Evolutionary conservation across 2,888 invertebrate genomes (phyloP), one percentile per base, ranked within the genome.

Genomic region (Bellardia bayeri): DNA sequence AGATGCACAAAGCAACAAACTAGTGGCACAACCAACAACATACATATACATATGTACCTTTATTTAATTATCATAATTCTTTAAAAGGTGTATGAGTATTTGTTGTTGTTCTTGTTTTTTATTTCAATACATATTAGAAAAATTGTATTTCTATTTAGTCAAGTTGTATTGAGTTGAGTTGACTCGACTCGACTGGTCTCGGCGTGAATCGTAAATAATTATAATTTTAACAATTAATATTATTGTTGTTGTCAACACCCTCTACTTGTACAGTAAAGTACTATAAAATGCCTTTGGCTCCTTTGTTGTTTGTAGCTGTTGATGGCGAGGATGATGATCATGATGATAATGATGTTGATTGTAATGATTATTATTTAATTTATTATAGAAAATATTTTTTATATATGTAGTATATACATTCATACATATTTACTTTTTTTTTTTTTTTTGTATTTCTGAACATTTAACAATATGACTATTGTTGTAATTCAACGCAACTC

Each of bases 191-290:
- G 16, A 51, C 61, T 42, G 30, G 66, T 45, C 61, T 71, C 2
- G 42, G 51, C 71, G 72, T 0, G 54, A 61, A 68, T 69, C 2
- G 51, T 61, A 42, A 74, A 84, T 81, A 84, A 84, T 84, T 69
- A 83, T 79, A 74, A 86, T 82, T 79, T 84, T 54, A 84, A 80
- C 83, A 87, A 84, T 84, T 84, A 69, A 83, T 83, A 71, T 87
- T 81, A 83, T 72, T 84, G 81, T 61, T 71, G 80, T 87, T 87
- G 81, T 84, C 87, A 84, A 81, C 84, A 84, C 66, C 80, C 71
- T 72, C 80, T 83, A 7, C 42, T 75, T 86, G 79, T 66, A 66
- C 16, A 54, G 49, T 23, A 74, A 54, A 30, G 64, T 45, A 72
- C 54, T 40, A 78, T 78, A 63, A 84, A 78, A 68, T 74, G 84